Evolutionary conservation across 2,888 invertebrate genomes (phyloP), one percentile per base, ranked within the genome.

Genomic region (Dryomyza anilis): DNA sequence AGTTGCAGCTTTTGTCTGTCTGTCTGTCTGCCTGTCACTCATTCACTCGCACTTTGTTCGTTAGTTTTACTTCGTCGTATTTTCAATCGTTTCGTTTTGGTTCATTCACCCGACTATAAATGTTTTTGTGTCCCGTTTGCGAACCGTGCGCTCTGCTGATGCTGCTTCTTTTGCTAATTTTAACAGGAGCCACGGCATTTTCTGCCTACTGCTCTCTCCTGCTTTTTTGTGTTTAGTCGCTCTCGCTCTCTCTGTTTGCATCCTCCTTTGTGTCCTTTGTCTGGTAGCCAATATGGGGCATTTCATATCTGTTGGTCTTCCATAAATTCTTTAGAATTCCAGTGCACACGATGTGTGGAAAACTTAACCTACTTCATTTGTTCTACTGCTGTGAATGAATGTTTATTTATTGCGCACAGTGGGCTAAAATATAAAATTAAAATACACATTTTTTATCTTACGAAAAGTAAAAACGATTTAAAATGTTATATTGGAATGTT

Each of bases 101-200:
- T 53, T 53, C 53, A 53, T 53, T 53, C 55, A 55, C 36, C 36
- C 55, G 36, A 19, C 10, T 5, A 25, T 52, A 55, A 55, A 27
- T 55, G 55, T 21, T 21, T 55, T 55, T 30, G 16, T 16, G 33
- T 36, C 16, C 55, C 8, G 33, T 55, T 21, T 36, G 55, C 23
- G 36, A 55, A 55, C 36, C 25, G n/a, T 25, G 27, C n/a, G 23
- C 12, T 50, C 5, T n/a, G 12, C n/a, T 16, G 5, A n/a, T 16
- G 43, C 43, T 16, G 16, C 16, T 16, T 16, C n/a, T n/a, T n/a
- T 39, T 39, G 3, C 39, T 12, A 10, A 27, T 27, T 16, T 50
- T 25, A 50, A 21, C 27, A 27, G 50, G 50, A 27, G 27, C 25
- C 23, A n/a, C 25, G 50, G 6, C 3, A 12, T n/a, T n/a, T 50